Conservation (phyloP, 2,797 vertebrate genomes). For the Labeo calbasu region DNA sequence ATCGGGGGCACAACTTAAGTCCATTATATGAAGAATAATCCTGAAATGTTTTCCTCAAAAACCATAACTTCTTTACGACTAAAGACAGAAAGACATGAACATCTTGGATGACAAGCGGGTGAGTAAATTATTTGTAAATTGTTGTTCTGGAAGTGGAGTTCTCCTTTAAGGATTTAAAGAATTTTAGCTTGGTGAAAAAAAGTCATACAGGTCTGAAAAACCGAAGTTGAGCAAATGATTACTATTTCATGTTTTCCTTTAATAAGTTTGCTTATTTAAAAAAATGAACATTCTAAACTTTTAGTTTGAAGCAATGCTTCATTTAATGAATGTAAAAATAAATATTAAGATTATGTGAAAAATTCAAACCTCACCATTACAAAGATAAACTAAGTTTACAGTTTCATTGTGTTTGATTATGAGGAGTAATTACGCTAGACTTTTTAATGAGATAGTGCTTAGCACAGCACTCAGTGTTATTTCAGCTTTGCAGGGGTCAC, state of each 20-base stretch:
- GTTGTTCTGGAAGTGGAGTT: too few relatives aligned
- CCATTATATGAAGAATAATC: too few relatives aligned
- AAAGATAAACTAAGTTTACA: background rate
- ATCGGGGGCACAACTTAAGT: too few relatives aligned
- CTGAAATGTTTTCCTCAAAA: too few relatives aligned
- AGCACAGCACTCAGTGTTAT: conserved; percentile 29
- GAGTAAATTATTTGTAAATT: too few relatives aligned
- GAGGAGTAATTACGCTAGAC: conserved; percentile 46
- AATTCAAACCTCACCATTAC: background rate
- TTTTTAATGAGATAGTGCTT: conserved; percentile 46
- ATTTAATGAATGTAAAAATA: background rate
- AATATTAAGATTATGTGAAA: background rate
- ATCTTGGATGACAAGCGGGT: too few relatives aligned
- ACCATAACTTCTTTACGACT: too few relatives aligned
- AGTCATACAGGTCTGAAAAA: background rate
- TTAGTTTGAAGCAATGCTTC: background rate
- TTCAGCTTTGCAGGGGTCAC: conserved; percentile 18
- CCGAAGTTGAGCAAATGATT: background rate
- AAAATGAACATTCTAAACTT: background rate
- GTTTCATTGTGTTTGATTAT: conserved; percentile 9
- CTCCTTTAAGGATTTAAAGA: background rate
- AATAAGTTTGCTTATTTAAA: background rate
- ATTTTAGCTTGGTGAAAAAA: background rate
- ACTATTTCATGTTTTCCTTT: background rate
- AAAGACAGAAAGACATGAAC: too few relatives aligned